A percentile compares a stretch with the other conserved stretches of the same genome.
phyloP scores from a whole-genome alignment of 2,113 vertebrate species.

The Dendrocopos noguchii region DNA sequence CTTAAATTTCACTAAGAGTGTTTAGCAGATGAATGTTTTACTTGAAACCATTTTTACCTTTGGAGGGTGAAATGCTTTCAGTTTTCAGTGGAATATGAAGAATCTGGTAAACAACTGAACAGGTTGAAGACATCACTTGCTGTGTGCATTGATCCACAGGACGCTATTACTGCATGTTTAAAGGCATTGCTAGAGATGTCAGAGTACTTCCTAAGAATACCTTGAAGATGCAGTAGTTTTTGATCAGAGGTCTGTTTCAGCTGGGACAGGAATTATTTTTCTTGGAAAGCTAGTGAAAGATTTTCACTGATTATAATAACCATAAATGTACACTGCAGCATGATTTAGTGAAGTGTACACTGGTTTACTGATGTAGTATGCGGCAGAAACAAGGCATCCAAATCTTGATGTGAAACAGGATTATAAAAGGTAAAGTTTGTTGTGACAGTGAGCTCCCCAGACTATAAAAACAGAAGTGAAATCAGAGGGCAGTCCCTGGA shows the following conservation, averaged over 20 bases:
- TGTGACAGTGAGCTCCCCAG: fast-evolving
- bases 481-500: background rate
- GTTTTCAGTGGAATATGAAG: background rate
- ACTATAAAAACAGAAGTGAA: background rate
- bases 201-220: background rate
- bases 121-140: background rate
- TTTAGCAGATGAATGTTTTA: background rate
- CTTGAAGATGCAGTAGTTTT: background rate
- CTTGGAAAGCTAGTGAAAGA: background rate
- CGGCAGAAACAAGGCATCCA: background rate
- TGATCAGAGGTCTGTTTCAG: background rate
- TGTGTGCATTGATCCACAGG: background rate
- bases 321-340: background rate
- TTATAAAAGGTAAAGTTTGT: background rate
- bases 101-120: background rate
- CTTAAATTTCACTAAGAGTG: background rate
- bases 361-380: background rate
- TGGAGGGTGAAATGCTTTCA: background rate
- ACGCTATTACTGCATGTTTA: background rate
- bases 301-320: background rate
- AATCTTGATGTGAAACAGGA: background rate
- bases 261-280: background rate
- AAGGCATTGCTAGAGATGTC: background rate
- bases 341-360: background rate
- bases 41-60: background rate